A percentile compares a stretch with the other conserved stretches of the same genome.
Conservation (phyloP, 1,140 invertebrate genomes). For the Zophobas atratus region DNA sequence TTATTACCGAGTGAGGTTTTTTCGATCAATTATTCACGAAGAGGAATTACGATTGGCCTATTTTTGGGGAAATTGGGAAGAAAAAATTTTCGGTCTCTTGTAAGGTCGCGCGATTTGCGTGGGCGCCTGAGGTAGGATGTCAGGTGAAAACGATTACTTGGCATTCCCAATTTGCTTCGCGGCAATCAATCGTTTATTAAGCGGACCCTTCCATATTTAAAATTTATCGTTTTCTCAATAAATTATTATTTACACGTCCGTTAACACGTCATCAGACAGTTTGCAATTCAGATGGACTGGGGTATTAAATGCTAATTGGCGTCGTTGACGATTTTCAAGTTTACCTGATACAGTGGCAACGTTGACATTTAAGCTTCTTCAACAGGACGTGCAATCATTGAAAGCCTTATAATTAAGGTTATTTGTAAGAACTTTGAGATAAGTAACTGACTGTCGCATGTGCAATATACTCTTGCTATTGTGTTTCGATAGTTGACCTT, state of each 20-base stretch:
- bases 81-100: conserved; percentile 10
- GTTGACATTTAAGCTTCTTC: conserved; percentile 15
- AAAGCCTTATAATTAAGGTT: too few relatives aligned
- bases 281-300: conserved; percentile 7
- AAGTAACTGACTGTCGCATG: too few relatives aligned
- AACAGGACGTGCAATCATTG: neutral
- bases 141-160: conserved; percentile 6
- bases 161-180: conserved; percentile 11
- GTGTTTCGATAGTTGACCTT: too few relatives aligned
- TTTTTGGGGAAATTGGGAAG: conserved; percentile 33
- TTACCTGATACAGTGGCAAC: neutral
- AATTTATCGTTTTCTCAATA: conserved; percentile 27
- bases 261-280: conserved; percentile 26
- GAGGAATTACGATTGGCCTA: conserved; percentile 35
- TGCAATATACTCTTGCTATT: too few relatives aligned
- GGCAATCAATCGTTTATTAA: conserved; percentile 11
- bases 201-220: conserved; percentile 25
- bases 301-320: conserved; percentile 20
- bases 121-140: conserved; percentile 10
- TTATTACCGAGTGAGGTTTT: conserved; percentile 45
- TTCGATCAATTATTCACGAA: conserved; percentile 43
- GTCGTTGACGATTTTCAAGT: conserved; percentile 7
- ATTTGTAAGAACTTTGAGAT: too few relatives aligned
- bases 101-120: conserved; percentile 44
- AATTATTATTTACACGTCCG: conserved; percentile 36